Base-by-base conservation (phyloP, 2,113 vertebrate species). In the Spea multiplicata region DNA sequence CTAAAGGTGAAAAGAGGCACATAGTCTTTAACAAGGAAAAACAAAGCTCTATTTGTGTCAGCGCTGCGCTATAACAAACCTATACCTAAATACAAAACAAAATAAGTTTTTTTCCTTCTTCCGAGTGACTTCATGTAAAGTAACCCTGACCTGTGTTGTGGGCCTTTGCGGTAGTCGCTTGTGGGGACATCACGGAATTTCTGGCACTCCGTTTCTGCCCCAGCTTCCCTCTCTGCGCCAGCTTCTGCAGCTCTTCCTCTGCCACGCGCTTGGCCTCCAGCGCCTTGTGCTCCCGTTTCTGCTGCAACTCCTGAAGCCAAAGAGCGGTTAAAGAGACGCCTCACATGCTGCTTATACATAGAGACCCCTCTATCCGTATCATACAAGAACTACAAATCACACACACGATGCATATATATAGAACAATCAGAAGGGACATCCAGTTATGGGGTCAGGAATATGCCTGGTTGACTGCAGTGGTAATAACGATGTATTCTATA, bases 221-320 rank as follows among this genome's bases (percentile, higher is more conserved):
- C 0, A 3, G 71, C 47, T 53, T 89, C 4, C 85, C 88, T 4
- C 86, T 66, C 66, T 85, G 89, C 82, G 87, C 89, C 65, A 17
- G 67, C 44, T 46, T 76, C 0, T 78, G 84, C 3, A 81, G 17
- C 80, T 93, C 92, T 9, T 79, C 86, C 75, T 92, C 89, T 0
- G 87, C 83, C 0, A 78, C 82, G 9, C 3, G 66, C 67, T 92
- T 90, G 0, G 57, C 9, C 1, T 92, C 92, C 0, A 10, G 69
- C 3, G 84, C 84, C 55, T 88, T 92, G 80, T 91, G 92, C 3
- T 91, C 88, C 71, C 95, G 88, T 83, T 94, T 96, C 87, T 95
- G 94, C 72, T 96, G 94, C 84, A 98, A 90, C 70, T 98, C 96
- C 97, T 98, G 75, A 0, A 0, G 50, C 7, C 52, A 12, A n/a